phyloP scores from a whole-genome alignment of 2,888 invertebrate genomes.

The Scaptomyza caliginosa region DNA sequence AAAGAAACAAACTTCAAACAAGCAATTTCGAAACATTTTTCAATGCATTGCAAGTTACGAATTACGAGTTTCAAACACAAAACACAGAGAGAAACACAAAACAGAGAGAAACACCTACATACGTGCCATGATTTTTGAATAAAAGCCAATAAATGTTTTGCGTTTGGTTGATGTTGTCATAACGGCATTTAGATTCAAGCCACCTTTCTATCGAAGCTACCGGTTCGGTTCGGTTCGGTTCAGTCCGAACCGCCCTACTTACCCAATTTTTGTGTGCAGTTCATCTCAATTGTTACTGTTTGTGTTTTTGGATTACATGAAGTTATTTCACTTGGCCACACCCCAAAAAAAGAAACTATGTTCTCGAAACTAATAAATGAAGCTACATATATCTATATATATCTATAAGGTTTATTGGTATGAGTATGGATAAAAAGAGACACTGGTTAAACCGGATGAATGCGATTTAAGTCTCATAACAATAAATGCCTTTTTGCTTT shows the following conservation, averaged over 20 bases:
- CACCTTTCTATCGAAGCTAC: constrained; percentile 31
- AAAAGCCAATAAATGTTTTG: constrained; percentile 35
- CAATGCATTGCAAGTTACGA: not conserved
- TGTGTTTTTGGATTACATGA: not conserved
- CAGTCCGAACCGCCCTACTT: constrained; percentile 32
- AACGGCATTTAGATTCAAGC: constrained; percentile 45
- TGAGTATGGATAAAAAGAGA: constrained; percentile 27
- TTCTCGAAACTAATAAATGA: constrained; percentile 1
- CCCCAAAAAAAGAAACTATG: not conserved
- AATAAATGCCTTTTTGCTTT: constrained; percentile 55
- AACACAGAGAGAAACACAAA: too few relatives aligned
- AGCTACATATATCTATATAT: not conserved
- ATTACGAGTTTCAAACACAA: constrained; percentile 16
- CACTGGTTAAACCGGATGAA: constrained; percentile 67
- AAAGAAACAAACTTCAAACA: too few relatives aligned
- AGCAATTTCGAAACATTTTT: not conserved
- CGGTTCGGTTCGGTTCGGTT: too few relatives aligned
- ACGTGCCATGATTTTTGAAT: constrained; percentile 44
- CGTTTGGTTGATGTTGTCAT: constrained; percentile 49
- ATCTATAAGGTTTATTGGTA: not conserved
- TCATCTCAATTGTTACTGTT: not conserved
- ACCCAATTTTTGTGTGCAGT: constrained; percentile 17
- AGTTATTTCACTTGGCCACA: not conserved
- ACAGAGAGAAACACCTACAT: constrained; percentile 31
- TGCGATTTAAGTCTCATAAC: constrained; percentile 61